A percentile compares a stretch with the other conserved stretches of the same genome.
Evolutionary conservation across 2,113 vertebrate species (phyloP).

Genomic region (Cynocephalus volans): DNA sequence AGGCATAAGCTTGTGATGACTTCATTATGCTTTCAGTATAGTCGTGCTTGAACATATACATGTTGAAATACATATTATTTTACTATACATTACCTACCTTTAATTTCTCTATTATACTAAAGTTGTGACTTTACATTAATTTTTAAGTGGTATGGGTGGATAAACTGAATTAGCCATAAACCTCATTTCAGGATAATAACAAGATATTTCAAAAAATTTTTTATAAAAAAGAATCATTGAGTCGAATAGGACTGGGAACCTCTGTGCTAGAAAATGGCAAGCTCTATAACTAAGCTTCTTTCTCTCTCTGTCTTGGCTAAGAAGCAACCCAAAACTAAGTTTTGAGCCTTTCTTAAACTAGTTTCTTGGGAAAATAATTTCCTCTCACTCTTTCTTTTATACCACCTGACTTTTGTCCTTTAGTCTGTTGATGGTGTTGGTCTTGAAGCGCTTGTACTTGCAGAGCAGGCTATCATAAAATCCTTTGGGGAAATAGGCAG

Average conservation of each 20-base stretch:
- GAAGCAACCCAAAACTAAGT: background rate
- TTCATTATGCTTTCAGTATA: background rate
- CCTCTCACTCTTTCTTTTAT: background rate
- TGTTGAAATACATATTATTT: background rate
- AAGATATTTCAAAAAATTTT: conserved; percentile 19
- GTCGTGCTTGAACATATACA: background rate
- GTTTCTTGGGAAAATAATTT: conserved; percentile 7
- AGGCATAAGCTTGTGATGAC: background rate
- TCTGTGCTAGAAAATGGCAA: background rate
- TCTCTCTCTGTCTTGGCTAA: background rate
- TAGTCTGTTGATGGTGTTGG: background rate
- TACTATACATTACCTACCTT: background rate
- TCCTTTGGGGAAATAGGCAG: background rate
- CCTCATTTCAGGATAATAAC: background rate
- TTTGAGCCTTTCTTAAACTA: background rate
- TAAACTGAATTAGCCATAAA: background rate
- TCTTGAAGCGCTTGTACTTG: background rate
- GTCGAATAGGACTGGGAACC: background rate
- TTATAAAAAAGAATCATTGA: background rate
- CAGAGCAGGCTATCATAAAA: background rate
- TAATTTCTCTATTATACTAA: background rate
- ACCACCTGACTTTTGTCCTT: background rate
- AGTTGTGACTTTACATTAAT: background rate
- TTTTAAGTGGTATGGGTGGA: background rate
- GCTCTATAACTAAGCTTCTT: background rate